A percentile compares a stretch with the other conserved stretches of the same genome.
Evolutionary conservation across 2,888 invertebrate genomes (phyloP).

Genomic region (Ferrisia virgata): DNA sequence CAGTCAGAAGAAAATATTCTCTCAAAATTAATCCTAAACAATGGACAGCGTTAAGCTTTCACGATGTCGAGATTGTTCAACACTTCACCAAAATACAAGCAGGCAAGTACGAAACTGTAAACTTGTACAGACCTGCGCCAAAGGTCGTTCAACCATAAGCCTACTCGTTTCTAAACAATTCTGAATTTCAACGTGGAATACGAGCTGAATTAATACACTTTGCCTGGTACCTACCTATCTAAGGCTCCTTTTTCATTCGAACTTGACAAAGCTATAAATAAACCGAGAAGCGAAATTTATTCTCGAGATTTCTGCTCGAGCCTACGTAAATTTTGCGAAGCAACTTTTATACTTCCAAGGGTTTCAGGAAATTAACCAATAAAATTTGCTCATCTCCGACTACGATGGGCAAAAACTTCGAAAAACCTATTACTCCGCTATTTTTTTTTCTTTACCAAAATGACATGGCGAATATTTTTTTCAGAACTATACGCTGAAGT

Average conservation of each 20-base stretch:
- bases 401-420: not conserved
- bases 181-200: not conserved
- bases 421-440: not conserved
- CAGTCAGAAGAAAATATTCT: too few relatives aligned
- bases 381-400: not conserved
- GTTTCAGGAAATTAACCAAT: not conserved
- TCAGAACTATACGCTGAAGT: not conserved
- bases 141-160: constrained; percentile 1
- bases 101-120: not conserved
- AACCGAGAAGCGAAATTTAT: not conserved
- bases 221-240: not conserved
- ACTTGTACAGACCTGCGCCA: constrained; percentile 2
- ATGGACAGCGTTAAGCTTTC: too few relatives aligned
- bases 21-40: too few relatives aligned
- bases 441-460: not conserved
- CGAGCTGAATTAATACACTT: not conserved
- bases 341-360: not conserved
- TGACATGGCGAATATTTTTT: not conserved
- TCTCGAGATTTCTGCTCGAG: not conserved
- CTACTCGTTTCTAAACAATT: not conserved
- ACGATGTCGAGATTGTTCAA: too few relatives aligned
- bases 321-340: not conserved
- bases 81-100: too few relatives aligned
- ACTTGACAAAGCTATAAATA: not conserved
- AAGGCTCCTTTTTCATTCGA: not conserved